phyloP scores from a whole-genome alignment of 2,797 vertebrate species.

The Neopelma chrysocephalum region DNA sequence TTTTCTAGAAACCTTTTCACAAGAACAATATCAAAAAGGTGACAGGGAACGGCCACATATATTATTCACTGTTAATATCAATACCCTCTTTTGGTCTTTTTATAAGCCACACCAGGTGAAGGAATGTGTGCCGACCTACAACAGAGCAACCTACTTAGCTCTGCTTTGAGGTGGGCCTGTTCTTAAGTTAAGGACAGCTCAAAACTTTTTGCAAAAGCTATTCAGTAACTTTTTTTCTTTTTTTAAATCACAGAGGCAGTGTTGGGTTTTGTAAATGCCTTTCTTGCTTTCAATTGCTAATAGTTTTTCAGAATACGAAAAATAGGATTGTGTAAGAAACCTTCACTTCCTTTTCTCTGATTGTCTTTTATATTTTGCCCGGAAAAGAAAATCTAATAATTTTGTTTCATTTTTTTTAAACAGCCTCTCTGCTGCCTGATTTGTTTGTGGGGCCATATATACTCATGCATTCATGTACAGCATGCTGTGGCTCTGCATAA shows the following conservation, averaged over 20 bases:
- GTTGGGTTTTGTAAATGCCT: not conserved
- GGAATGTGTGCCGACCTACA: constrained; percentile 32
- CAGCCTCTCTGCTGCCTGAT: not conserved
- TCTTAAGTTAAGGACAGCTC: not conserved
- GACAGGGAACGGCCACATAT: constrained; percentile 1
- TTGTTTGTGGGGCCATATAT: not conserved
- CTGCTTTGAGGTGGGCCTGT: constrained; percentile 31
- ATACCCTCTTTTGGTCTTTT: constrained; percentile 37
- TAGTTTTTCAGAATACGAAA: not conserved
- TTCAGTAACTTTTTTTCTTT: not conserved
- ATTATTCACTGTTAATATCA: constrained; percentile 31
- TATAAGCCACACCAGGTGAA: not conserved
- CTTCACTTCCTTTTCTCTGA: not conserved
- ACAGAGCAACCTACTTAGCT: constrained; percentile 62
- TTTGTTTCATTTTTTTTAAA: not conserved
- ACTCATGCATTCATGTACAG: not conserved
- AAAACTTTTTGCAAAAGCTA: constrained; percentile 9
- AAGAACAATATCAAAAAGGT: constrained; percentile 22
- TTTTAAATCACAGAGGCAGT: not conserved
- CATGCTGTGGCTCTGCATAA: not conserved
- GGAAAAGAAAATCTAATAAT: not conserved
- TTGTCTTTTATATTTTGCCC: not conserved
- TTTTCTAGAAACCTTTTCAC: constrained; percentile 37
- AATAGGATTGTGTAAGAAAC: not conserved
- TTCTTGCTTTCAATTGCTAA: not conserved